phyloP scores from a whole-genome alignment of 2,888 invertebrate genomes.

The Cheilosia vulpina region DNA sequence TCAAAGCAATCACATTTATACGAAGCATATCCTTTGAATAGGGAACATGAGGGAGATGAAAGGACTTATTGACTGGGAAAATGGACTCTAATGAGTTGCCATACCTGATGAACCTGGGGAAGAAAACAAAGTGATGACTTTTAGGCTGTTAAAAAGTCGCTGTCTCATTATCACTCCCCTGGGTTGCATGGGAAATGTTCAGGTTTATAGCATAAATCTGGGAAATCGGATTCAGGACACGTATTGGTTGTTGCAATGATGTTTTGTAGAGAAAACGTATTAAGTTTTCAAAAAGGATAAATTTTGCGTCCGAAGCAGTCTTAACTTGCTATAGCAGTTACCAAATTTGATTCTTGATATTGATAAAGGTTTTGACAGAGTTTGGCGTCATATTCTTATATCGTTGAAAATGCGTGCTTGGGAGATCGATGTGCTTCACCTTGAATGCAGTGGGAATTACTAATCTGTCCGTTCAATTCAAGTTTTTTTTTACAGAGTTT shows the following conservation, averaged over 20 bases:
- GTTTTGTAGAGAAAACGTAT: neutral
- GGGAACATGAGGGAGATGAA: constrained; percentile 16
- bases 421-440: too few relatives aligned
- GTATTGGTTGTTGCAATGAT: constrained; percentile 28
- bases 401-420: too few relatives aligned
- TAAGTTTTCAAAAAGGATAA: neutral
- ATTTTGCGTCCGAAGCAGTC: neutral
- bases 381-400: too few relatives aligned
- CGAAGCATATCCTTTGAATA: constrained; percentile 42
- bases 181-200: constrained; percentile 57
- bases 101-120: constrained; percentile 50
- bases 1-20: constrained; percentile 57
- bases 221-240: constrained; percentile 47
- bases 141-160: constrained; percentile 33
- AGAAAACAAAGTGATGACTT: constrained; percentile 16
- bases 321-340: neutral
- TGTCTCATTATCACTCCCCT: constrained; percentile 53
- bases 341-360: too few relatives aligned
- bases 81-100: constrained; percentile 21
- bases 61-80: constrained; percentile 57
- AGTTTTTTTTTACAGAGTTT: too few relatives aligned
- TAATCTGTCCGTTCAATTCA: too few relatives aligned
- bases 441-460: too few relatives aligned
- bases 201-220: constrained; percentile 21
- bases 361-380: too few relatives aligned